These are phyloP conservation scores for Neuroterus valhalla DNA, from an alignment of 1,140 invertebrate genomes.

Conservation along the genomic window DNA sequence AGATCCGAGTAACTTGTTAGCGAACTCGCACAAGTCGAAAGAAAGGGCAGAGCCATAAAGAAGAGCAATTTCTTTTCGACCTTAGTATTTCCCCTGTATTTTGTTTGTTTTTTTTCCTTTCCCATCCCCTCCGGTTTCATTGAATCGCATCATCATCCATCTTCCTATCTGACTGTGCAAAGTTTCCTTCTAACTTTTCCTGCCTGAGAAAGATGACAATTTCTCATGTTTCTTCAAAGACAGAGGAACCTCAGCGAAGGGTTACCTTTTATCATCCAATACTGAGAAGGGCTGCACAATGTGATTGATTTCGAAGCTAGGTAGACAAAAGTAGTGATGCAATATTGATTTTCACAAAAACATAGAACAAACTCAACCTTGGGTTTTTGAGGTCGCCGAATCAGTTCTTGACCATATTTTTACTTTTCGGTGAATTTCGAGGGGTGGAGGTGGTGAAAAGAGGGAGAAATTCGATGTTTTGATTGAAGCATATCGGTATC, in stretches of 20 bases:
- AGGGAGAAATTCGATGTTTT: no score
- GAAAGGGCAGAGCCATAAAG: slow-evolving; percentile 21
- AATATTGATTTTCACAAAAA: no score
- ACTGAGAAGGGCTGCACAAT: no score
- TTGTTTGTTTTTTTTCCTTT: not conserved
- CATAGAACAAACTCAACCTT: no score
- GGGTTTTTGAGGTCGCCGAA: no score
- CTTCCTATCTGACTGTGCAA: slow-evolving; percentile 20
- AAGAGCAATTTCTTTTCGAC: slow-evolving; percentile 23
- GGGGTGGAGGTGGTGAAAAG: no score
- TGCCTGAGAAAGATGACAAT: not conserved
- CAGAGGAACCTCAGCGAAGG: not conserved
- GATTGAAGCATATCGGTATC: no score
- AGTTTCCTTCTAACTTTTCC: slow-evolving; percentile 16
- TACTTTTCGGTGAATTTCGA: no score
- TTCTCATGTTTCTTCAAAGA: slow-evolving; percentile 21
- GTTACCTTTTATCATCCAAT: not conserved
- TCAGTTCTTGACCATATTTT: no score
- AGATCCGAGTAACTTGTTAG: slow-evolving; percentile 29
- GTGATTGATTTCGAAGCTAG: no score
- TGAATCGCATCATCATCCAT: slow-evolving; percentile 22
- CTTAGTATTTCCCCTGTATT: slow-evolving; percentile 15
- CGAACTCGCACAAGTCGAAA: slow-evolving; percentile 15
- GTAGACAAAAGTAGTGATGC: no score
- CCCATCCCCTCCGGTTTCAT: not conserved